Evolutionary conservation across 2,888 invertebrate genomes (phyloP), one percentile per base, ranked within the genome.

Genomic region (Nomada fucata): DNA sequence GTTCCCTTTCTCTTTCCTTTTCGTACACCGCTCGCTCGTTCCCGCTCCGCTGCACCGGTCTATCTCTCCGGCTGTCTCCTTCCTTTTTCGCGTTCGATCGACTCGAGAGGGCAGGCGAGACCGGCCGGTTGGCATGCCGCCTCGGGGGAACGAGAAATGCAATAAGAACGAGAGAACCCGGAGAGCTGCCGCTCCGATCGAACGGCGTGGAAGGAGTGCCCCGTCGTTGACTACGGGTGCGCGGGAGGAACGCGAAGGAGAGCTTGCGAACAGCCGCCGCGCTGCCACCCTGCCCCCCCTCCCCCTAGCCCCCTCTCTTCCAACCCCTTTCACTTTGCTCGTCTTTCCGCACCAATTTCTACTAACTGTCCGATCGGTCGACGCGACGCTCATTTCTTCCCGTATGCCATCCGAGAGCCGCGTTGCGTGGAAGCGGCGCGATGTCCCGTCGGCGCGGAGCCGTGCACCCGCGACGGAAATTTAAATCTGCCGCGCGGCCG

Each of bases 71-170:
- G 13, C 29, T 57, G 18, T 52, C 59, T 63, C 74, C 68, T 64
- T 81, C 83, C 73, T 50, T 44, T 71, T 76, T 60, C 79, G 47
- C 69, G 61, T 59, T 82, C 82, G 85, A 86, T 86, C 86, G 76
- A 72, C 79, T 78, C 74, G 76, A 68, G 42, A 82, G 82, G 83
- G 81, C 63, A 68, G 65, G 79, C 74, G 77, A 84, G 79, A 72
- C 50, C 63, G n/a, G 52, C 69, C 29, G 26, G 72, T 80, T 83
- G 86, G 82, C 86, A 88, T 83, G 82, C 85, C 84, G 76, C 76
- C 83, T 76, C 73, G 73, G 77, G 71, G 77, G 79, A 79, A 86
- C 80, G 85, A 84, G 86, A 89, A 86, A 88, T 88, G 85, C 88
- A 88, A 87, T 81, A 88, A 88, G 85, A 85, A 85, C 59, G 73